Percentiles rank a stretch among this genome's conserved stretches.
Conservation (phyloP, 2,113 vertebrate species). For the Toxotes jaculatrix region DNA sequence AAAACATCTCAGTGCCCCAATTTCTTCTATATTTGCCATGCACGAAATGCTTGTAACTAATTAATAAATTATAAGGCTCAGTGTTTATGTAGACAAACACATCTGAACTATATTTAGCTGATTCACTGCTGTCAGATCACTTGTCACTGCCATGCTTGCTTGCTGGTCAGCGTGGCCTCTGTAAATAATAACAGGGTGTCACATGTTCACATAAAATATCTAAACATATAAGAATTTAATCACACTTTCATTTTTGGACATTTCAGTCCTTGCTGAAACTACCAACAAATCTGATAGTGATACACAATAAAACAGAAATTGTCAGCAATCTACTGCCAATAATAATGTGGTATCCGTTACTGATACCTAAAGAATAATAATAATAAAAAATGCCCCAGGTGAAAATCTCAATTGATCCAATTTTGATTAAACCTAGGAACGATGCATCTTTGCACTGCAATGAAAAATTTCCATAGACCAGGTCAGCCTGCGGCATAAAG, state of each 20-base stretch:
- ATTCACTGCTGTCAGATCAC: neutral
- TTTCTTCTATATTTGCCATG: neutral
- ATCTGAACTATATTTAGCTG: neutral
- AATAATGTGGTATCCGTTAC: neutral
- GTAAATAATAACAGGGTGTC: neutral
- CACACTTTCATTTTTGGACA: neutral
- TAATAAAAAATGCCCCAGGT: neutral
- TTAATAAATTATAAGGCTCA: constrained; percentile 25
- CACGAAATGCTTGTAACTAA: constrained; percentile 5
- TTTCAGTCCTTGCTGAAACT: neutral
- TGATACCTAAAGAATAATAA: neutral
- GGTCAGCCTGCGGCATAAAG: neutral
- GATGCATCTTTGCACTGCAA: neutral
- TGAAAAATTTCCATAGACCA: neutral
- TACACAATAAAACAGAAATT: neutral
- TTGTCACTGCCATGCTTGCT: neutral
- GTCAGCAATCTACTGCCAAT: neutral
- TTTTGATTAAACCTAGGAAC: neutral
- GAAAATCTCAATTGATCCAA: neutral
- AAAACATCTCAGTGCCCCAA: constrained; percentile 10
- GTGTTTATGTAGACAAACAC: constrained; percentile 15
- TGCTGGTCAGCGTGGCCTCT: neutral
- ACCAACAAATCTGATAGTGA: neutral
- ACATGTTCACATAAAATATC: neutral
- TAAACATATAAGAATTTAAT: neutral